Base-by-base conservation (phyloP, 1,140 invertebrate genomes). In the Caerostris extrusa region DNA sequence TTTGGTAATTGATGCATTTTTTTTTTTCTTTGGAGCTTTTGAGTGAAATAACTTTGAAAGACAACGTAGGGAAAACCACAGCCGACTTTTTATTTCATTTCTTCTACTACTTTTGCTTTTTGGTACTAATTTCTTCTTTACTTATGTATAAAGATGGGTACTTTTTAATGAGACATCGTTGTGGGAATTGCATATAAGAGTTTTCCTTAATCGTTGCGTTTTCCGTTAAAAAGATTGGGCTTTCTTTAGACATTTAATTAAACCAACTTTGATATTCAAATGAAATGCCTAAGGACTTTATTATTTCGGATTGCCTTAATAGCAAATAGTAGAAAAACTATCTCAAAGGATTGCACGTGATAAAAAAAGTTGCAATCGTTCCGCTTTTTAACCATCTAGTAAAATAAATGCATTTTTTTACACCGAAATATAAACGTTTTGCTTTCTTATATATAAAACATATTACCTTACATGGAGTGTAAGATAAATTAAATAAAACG, bases 11-110 rank as follows among this genome's bases (percentile, higher is more conserved):
- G 83, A 56, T 34, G 56, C 5, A 56, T 55, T 64, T 88, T 88
- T 88, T 58, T 67, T 64, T 60, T 58, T 14, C 58, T 14, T 50
- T 64, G 86, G 60, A 88, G 50, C 67, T 64, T 85, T 50, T 8
- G 19, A 88, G 55, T 88, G 8, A 69, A 67, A 7, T 34, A 19
- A 10, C 5, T 57, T 58, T 85, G 82, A 85, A 58, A 58, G 82
- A 57, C 71, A 77, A 77, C 82, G 8, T 12, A 57, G n/a, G 64
- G 7, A 58, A 85, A 34, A 19, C 7, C 57, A n/a, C 57, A 34
- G 34, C 34, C 34, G 55, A 57, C 19, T 85, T 58, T 60, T 85
- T 85, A 85, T 85, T 85, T 85, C 58, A 85, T 85, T 85, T 85
- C 57, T 57, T 60, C 7, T 7, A 12, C 71, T 77, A 34, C 64